Evolutionary conservation across 2,888 invertebrate species (phyloP).

Genomic region (Xylocampa areola): DNA sequence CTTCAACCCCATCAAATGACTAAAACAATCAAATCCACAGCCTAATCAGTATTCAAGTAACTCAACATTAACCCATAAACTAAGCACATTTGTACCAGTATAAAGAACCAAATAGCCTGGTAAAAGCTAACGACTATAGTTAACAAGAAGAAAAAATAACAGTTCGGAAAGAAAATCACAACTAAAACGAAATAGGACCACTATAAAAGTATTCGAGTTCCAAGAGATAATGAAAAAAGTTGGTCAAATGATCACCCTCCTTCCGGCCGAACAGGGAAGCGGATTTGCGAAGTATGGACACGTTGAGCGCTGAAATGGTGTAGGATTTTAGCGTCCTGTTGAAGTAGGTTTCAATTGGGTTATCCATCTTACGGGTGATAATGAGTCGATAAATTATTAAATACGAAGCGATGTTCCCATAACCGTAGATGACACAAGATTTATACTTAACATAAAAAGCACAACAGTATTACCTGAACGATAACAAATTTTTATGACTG

Average conservation of each 20-base stretch:
- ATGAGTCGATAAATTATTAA: too few species aligned
- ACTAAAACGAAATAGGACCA: conserved; percentile 81
- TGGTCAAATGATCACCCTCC: conserved; percentile 82
- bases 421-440: too few species aligned
- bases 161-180: conserved; percentile 72
- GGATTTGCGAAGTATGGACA: conserved; percentile 46
- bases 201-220: conserved; percentile 81
- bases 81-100: conserved; percentile 59
- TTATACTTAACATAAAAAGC: too few species aligned
- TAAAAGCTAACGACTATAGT: conserved; percentile 76
- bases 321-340: conserved; percentile 6
- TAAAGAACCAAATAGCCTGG: conserved; percentile 69
- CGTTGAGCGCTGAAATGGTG: conserved; percentile 7
- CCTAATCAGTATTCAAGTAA: conserved; percentile 41
- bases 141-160: conserved; percentile 70
- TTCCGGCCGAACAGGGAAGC: conserved; percentile 66
- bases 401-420: too few species aligned
- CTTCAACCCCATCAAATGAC: too few species aligned
- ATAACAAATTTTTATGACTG: too few species aligned
- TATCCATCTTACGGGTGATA: too few species aligned
- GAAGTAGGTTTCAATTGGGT: too few species aligned
- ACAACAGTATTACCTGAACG: too few species aligned
- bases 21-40: neutral
- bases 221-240: conserved; percentile 86
- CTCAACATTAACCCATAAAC: conserved; percentile 44